phyloP scores from a whole-genome alignment of 1,140 invertebrate genomes.

The Rhizoglyphus robini region DNA sequence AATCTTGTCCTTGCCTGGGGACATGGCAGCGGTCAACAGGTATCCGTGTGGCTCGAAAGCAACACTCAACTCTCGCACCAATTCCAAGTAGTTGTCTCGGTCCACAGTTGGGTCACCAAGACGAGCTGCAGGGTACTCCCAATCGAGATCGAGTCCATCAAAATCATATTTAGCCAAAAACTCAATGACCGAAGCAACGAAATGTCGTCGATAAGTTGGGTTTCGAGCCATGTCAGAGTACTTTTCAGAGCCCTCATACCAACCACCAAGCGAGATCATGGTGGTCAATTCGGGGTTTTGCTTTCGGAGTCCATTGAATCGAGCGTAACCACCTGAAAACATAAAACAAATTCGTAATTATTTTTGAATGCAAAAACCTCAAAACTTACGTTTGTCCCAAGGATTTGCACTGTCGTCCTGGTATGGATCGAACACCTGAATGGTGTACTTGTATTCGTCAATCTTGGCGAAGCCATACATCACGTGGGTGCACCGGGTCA shows the following conservation, averaged over 20 bases:
- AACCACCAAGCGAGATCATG: constrained; percentile 63
- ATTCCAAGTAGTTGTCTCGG: constrained; percentile 10
- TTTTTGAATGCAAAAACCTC: neutral
- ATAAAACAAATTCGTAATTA: neutral
- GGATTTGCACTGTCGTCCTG: constrained; percentile 39
- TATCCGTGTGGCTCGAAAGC: constrained; percentile 38
- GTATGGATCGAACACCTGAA: constrained; percentile 53
- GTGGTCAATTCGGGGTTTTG: constrained; percentile 58
- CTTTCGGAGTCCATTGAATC: constrained; percentile 57
- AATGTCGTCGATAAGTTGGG: constrained; percentile 49
- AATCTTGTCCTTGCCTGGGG: constrained; percentile 41
- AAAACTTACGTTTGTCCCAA: constrained; percentile 7
- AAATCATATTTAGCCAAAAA: constrained; percentile 43
- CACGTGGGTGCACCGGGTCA: constrained; percentile 67
- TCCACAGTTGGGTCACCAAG: constrained; percentile 16
- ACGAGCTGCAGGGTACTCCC: constrained; percentile 39
- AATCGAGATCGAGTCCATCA: constrained; percentile 49
- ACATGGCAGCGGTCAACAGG: constrained; percentile 42
- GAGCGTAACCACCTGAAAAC: constrained; percentile 50
- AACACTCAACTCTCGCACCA: constrained; percentile 18
- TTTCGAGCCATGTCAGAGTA: constrained; percentile 48
- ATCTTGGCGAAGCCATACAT: constrained; percentile 64
- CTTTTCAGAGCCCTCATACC: constrained; percentile 53
- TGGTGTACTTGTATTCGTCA: constrained; percentile 46
- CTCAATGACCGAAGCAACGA: constrained; percentile 55